Conservation (phyloP, 2,888 invertebrate species). For the Acanthoscelides obtectus region DNA sequence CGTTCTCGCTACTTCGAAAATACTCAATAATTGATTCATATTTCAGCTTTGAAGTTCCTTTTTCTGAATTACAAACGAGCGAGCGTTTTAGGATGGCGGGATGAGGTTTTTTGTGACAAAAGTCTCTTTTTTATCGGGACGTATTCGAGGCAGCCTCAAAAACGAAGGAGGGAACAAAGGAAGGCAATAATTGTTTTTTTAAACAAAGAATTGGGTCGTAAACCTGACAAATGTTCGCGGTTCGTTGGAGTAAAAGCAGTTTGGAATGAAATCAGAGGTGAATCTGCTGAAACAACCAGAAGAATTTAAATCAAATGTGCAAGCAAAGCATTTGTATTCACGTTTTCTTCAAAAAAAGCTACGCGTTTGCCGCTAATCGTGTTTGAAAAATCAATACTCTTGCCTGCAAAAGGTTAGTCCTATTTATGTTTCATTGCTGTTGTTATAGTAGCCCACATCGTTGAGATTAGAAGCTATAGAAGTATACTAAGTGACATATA, state of each 20-base stretch:
- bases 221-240: neutral
- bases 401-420: too few relatives aligned
- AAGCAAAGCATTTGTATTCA: too few relatives aligned
- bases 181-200: neutral
- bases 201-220: neutral
- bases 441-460: too few relatives aligned
- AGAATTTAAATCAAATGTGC: neutral
- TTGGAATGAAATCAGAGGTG: neutral
- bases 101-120: neutral
- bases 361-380: too few relatives aligned
- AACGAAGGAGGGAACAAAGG: neutral
- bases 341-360: too few relatives aligned
- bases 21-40: neutral
- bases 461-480: too few relatives aligned
- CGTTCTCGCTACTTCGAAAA: neutral
- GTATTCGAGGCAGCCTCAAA: neutral
- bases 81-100: neutral
- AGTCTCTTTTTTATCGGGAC: neutral
- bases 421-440: too few relatives aligned
- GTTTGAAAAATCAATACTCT: too few relatives aligned
- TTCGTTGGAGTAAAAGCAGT: neutral
- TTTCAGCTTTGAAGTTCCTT: neutral
- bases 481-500: too few relatives aligned
- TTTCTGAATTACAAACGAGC: neutral
- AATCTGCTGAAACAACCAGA: neutral